Evolutionary conservation across 2,113 vertebrate species (phyloP).

Genomic region (Myiagra hebetior): DNA sequence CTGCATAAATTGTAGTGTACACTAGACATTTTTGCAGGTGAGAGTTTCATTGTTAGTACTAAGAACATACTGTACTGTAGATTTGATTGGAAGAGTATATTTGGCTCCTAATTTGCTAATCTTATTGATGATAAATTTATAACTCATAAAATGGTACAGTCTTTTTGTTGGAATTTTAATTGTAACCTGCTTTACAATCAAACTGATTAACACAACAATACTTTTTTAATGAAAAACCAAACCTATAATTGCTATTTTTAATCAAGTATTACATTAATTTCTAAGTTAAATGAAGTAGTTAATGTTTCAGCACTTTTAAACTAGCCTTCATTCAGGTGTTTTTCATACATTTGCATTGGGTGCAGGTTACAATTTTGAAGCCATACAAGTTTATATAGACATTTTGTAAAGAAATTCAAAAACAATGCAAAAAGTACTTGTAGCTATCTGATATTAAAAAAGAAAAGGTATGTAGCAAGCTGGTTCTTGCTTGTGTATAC

Average conservation of each 20-base stretch:
- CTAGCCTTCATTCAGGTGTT: conserved; percentile 65
- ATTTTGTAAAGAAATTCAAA: conserved; percentile 61
- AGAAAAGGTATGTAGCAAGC: conserved; percentile 80
- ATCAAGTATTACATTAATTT: conserved; percentile 62
- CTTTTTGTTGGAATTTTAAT: conserved; percentile 64
- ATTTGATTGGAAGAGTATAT: conserved; percentile 49
- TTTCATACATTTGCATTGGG: conserved; percentile 55
- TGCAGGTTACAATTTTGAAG: conserved; percentile 79
- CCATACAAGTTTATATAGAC: conserved; percentile 75
- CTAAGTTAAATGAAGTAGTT: conserved; percentile 64
- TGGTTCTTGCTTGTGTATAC: conserved; percentile 90
- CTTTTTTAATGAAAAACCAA: conserved; percentile 53
- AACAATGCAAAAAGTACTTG: conserved; percentile 59
- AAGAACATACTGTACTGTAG: conserved; percentile 19
- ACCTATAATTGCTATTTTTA: conserved; percentile 28
- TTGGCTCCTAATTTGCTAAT: conserved; percentile 45
- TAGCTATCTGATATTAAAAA: conserved; percentile 51
- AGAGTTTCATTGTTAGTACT: conserved; percentile 26
- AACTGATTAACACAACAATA: conserved; percentile 22
- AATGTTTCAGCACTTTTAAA: conserved; percentile 72
- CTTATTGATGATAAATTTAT: conserved; percentile 47
- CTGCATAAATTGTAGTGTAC: conserved; percentile 10
- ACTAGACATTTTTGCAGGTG: conserved; percentile 1
- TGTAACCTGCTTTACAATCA: conserved; percentile 70
- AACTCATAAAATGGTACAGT: conserved; percentile 57